Evolutionary conservation across 1,140 invertebrate genomes (phyloP), one percentile per base, ranked within the genome.

Genomic region (Zaprionus vittiger): DNA sequence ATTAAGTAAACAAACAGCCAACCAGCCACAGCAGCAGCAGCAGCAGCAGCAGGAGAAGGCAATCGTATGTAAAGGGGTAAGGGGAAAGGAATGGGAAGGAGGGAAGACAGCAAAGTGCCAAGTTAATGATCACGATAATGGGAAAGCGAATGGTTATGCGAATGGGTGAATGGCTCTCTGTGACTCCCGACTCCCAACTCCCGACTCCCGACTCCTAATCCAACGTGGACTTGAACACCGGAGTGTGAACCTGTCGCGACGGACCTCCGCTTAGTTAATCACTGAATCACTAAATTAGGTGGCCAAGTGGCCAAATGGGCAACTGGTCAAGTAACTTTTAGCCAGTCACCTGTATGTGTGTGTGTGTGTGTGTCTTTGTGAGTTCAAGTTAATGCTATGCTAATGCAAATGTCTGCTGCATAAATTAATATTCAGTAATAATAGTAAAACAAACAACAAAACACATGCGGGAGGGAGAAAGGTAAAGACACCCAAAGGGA

Each of bases 361-460:
- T 49, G 9, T 44, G 20, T 49, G 20, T 22, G 31, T 55, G n/a
- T 47, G n/a, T 47, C 2, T 17, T n/a, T 47, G n/a, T 47, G n/a
- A 61, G 69, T 60, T 73, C 54, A 56, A 62, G 38, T 80, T 89
- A 81, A 87, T 87, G 81, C 77, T 72, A 84, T 84, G 84, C 68
- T 87, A 87, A 87, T 87, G 78, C 71, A 78, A 76, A 73, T 77
- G 85, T 90, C 84, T 90, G 84, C 85, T 89, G 84, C 85, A 89
- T 89, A 90, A 90, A 90, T 90, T 84, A 84, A 87, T 87, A 87
- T 75, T 47, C 79, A 81, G 89, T 81, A 84, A 83, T 80, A 80
- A 83, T 52, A 89, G 79, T 86, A 74, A 77, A 77, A 75, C 63
- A 55, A 69, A 79, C 69, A 57, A 69, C 38, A 44, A 57, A 62